These are phyloP conservation scores for Callimorpha dominula DNA, from an alignment of 2,888 invertebrate genomes.

Conservation along the genomic window DNA sequence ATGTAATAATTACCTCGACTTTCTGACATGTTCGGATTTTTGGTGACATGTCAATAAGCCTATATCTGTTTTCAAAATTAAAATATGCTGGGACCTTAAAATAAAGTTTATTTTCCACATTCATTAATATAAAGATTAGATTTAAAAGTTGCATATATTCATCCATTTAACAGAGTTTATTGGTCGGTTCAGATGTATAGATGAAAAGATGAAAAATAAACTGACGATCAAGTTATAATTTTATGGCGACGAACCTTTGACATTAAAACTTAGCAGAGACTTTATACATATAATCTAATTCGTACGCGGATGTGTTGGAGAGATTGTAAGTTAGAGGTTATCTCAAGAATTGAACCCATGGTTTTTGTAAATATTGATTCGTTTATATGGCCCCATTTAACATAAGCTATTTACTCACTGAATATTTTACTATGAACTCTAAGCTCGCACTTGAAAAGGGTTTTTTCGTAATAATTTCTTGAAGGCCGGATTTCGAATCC, in stretches of 20 bases:
- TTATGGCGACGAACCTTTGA: background rate
- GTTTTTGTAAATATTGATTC: background rate
- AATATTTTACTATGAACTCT: background rate
- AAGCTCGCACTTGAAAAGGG: too few species aligned
- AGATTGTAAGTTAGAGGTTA: background rate
- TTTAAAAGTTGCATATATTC: too few species aligned
- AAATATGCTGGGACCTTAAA: background rate
- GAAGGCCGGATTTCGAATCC: background rate
- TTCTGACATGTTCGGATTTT: background rate
- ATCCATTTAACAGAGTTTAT: too few species aligned
- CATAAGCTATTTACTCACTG: background rate
- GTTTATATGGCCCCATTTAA: background rate
- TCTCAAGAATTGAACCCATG: slow-evolving; percentile 1
- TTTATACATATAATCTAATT: background rate
- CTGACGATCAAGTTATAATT: background rate
- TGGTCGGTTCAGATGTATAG: too few species aligned
- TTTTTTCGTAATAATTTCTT: too few species aligned
- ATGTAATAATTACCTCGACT: background rate
- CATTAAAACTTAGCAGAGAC: background rate
- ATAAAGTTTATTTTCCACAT: background rate
- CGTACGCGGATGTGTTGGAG: background rate
- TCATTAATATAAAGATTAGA: too few species aligned
- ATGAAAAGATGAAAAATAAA: background rate
- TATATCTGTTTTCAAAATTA: background rate
- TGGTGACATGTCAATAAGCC: background rate